Percentiles rank a stretch among this genome's conserved stretches.
Evolutionary conservation across 2,797 vertebrate species (phyloP).

Genomic region (Mormyrus proboscirostris): DNA sequence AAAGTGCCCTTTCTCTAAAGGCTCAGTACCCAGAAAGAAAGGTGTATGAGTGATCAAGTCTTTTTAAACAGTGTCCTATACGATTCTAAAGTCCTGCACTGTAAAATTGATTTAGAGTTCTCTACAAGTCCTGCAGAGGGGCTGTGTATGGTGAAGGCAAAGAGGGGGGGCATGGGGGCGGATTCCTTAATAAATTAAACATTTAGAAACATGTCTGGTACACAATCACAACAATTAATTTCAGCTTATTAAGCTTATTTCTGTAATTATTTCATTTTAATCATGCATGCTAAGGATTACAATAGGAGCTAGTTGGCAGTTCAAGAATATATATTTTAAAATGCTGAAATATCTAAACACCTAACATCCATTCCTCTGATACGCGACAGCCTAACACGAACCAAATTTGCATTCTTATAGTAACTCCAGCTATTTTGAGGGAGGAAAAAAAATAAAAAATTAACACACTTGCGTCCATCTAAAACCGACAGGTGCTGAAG

Average conservation of each 20-base stretch:
- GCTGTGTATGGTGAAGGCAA: constrained; percentile 90
- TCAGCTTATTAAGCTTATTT: constrained; percentile 65
- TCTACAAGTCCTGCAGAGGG: constrained; percentile 87
- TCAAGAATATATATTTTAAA: constrained; percentile 82
- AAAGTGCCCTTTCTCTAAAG: constrained; percentile 88
- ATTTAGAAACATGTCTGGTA: constrained; percentile 98
- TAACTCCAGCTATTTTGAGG: constrained; percentile 70
- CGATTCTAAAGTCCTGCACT: constrained; percentile 85
- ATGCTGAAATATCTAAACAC: constrained; percentile 96
- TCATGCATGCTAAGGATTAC: constrained; percentile 99
- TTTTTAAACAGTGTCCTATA: constrained; percentile 92
- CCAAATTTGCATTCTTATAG: constrained; percentile 90
- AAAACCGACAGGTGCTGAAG: constrained; percentile 50
- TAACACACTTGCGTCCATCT: constrained; percentile 60
- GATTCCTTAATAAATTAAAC: constrained; percentile 66
- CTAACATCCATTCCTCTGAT: constrained; percentile 98
- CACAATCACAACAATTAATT: constrained; percentile 96
- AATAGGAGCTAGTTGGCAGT: constrained; percentile 89
- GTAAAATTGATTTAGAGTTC: constrained; percentile 62
- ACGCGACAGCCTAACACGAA: constrained; percentile 93
- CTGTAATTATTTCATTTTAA: constrained; percentile 66
- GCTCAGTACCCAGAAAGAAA: constrained; percentile 59
- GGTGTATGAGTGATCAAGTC: constrained; percentile 91
- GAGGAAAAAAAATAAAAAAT: constrained; percentile 53
- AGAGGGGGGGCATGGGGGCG: constrained; percentile 59